Percentiles rank a stretch among this genome's conserved stretches.
phyloP scores from a whole-genome alignment of 2,113 vertebrate genomes.

The Blennius ocellaris region DNA sequence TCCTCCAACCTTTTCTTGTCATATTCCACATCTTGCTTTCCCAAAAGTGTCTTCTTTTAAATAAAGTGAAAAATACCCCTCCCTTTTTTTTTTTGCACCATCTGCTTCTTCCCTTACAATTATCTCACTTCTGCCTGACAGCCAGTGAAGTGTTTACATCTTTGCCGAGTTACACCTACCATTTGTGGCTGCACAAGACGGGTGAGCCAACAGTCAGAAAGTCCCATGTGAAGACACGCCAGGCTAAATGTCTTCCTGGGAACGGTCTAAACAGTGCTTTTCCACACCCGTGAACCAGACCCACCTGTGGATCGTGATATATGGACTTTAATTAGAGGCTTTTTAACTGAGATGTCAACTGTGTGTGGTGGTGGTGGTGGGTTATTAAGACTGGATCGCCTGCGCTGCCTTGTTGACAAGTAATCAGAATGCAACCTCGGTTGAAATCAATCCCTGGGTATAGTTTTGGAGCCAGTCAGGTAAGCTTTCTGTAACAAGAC shows the following conservation, averaged over 20 bases:
- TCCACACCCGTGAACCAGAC: too few relatives aligned
- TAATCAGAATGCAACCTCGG: slow-evolving; percentile 47
- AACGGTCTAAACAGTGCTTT: background rate
- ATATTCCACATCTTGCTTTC: background rate
- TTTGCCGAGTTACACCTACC: background rate
- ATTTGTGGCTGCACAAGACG: slow-evolving; percentile 11
- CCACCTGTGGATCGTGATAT: slow-evolving; percentile 58
- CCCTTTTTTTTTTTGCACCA: slow-evolving; percentile 36
- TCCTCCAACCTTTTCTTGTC: background rate
- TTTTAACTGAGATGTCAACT: slow-evolving; percentile 57
- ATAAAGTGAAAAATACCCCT: too few relatives aligned
- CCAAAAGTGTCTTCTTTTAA: too few relatives aligned
- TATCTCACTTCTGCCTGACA: slow-evolving; percentile 57
- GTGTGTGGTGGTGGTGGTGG: slow-evolving; percentile 18
- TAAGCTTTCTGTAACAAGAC: background rate
- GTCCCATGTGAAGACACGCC: slow-evolving; percentile 25
- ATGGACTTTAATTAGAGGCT: slow-evolving; percentile 63
- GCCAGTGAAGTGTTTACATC: slow-evolving; percentile 30
- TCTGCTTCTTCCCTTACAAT: slow-evolving; percentile 66
- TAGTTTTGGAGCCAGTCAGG: slow-evolving; percentile 28
- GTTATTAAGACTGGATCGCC: slow-evolving; percentile 55
- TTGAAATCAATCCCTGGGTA: slow-evolving; percentile 48
- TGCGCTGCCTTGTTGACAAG: slow-evolving; percentile 39
- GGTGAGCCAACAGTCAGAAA: slow-evolving; percentile 41
- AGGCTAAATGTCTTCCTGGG: slow-evolving; percentile 15